These are phyloP conservation scores for Vireo griseus DNA, from an alignment of 2,797 vertebrate genomes.

Conservation along the genomic window DNA sequence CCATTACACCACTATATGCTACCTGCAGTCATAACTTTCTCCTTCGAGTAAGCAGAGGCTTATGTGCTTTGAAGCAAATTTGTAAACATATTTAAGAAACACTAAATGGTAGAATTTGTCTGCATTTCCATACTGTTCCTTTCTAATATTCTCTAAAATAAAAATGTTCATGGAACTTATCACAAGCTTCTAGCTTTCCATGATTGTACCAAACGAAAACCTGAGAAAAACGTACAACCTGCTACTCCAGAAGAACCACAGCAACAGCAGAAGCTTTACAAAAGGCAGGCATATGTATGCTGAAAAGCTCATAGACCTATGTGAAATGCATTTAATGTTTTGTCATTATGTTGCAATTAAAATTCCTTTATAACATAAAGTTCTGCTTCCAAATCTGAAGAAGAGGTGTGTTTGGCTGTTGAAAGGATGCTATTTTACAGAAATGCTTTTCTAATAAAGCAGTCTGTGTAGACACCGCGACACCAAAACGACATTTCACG, in stretches of 20 bases:
- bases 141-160: neutral
- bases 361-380: neutral
- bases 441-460: neutral
- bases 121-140: neutral
- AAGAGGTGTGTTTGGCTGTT: neutral
- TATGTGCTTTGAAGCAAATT: neutral
- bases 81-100: neutral
- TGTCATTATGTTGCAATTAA: neutral
- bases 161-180: neutral
- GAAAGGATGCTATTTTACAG: neutral
- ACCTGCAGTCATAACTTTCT: neutral
- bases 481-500: neutral
- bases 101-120: neutral
- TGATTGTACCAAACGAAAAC: neutral
- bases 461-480: neutral
- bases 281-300: neutral
- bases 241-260: neutral
- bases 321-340: neutral
- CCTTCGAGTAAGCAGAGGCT: neutral
- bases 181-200: neutral
- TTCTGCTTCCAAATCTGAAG: neutral
- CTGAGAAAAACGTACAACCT: neutral
- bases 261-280: neutral
- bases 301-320: neutral
- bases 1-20: neutral